Evolutionary conservation across 2,888 invertebrate genomes (phyloP).

Genomic region (Anoplius nigerrimus): DNA sequence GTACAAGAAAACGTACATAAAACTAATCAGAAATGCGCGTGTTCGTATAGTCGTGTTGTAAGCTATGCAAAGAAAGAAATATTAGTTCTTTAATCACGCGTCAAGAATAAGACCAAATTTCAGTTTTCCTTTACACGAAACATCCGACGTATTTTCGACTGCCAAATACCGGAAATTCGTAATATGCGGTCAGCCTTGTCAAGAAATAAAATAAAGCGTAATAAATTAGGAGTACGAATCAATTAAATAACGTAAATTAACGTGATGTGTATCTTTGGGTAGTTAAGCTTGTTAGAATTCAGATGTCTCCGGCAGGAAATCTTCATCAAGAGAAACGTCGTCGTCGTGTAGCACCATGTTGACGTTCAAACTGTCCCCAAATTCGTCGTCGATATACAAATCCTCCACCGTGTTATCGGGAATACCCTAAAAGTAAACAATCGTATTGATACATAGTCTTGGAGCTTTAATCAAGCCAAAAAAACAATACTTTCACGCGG

Average conservation of each 20-base stretch:
- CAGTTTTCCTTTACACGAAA: no score
- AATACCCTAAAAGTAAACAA: conserved; percentile 47
- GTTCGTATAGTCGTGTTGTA: background rate
- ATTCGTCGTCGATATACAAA: conserved; percentile 67
- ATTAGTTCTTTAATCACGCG: background rate
- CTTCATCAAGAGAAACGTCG: conserved; percentile 49
- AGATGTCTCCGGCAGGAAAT: conserved; percentile 56
- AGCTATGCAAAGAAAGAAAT: background rate
- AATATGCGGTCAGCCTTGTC: no score
- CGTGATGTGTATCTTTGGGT: conserved; percentile 7
- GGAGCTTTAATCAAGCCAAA: no score
- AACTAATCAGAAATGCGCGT: no score
- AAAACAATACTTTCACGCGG: background rate
- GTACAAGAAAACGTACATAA: no score
- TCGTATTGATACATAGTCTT: background rate
- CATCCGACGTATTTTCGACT: no score
- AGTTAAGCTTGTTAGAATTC: conserved; percentile 30
- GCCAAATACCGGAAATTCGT: no score
- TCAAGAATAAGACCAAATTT: no score
- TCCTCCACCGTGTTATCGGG: conserved; percentile 61
- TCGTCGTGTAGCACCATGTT: conserved; percentile 64
- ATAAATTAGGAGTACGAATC: conserved; percentile 41
- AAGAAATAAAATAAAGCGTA: conserved; percentile 26
- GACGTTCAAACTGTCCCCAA: conserved; percentile 52
- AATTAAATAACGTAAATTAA: conserved; percentile 13